phyloP scores from a whole-genome alignment of 92 coral and sea anemone genomes.

The Pocillopora grandis region DNA sequence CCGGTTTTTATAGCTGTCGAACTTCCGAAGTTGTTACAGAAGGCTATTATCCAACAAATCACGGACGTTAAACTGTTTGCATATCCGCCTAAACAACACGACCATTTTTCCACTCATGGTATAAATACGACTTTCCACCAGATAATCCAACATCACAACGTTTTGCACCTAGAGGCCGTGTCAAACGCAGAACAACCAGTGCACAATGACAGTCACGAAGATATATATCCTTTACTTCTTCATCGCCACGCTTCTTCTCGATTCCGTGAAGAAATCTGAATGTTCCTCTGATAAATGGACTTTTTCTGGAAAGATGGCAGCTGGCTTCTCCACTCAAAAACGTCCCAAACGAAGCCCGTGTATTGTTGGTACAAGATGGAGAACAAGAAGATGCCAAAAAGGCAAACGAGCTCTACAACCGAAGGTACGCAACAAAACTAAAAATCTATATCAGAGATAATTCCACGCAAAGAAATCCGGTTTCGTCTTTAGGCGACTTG shows the following conservation, averaged over 20 bases:
- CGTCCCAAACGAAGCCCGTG: constrained; percentile 37
- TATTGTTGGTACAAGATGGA: constrained; percentile 29
- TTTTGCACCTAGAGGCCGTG: background rate
- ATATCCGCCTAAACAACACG: no score
- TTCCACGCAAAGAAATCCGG: no score
- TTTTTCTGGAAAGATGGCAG: background rate
- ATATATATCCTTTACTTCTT: constrained; percentile 8
- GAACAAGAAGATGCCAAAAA: constrained; percentile 14
- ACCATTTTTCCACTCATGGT: no score
- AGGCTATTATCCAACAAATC: no score
- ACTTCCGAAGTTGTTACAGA: no score
- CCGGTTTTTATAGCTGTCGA: no score
- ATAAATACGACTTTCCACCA: no score
- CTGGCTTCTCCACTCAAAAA: background rate
- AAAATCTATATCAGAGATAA: no score
- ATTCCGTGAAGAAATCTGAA: background rate
- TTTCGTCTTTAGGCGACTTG: no score
- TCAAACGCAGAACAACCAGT: background rate
- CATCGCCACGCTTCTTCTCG: background rate
- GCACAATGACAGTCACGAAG: background rate
- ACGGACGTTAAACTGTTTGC: no score
- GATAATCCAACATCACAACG: no score
- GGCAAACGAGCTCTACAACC: background rate
- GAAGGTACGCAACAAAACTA: background rate
- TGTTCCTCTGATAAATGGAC: background rate